Base-by-base conservation (phyloP, 2,888 invertebrate genomes). In the Trissoscelio sp. region DNA sequence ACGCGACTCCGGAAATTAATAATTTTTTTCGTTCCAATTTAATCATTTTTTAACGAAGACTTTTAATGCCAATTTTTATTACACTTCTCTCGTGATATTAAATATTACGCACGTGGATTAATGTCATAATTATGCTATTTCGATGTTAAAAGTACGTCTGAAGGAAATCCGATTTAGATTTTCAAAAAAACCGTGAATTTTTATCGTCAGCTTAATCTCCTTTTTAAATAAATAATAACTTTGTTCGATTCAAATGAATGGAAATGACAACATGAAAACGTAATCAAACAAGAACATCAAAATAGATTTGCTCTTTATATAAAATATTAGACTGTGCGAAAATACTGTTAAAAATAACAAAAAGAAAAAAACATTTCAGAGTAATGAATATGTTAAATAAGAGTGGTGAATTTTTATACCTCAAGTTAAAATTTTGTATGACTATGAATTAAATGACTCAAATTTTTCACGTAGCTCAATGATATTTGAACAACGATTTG, bases 61-160 rank as follows among this genome's bases (percentile, higher is more conserved):
- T 51, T 44, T 55, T 55, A 14, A 37, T 37, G 9, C 3, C 31
- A 37, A 9, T 2, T 44, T 22, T 37, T 24, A 24, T 20, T 62
- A 46, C 31, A 53, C 34, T 20, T 39, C 14, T 39, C 42, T 6
- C 11, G 37, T 20, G 6, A 58, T 39, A 58, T n/a, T 20, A 3
- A 14, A 14, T 48, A 11, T 14, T 11, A 51, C 48, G 34, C 37
- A 51, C 18, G 39, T 22, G 55, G 28, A 75, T 75, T 75, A 75
- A 75, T 67, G 66, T 75, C 75, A 75, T 75, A 58, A 75, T 75
- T 75, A 67, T 75, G 12, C 58, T 20, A 58, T 39, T 48, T 75
- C 22, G 66, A 67, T 58, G 75, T 75, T 58, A 14, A 34, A 14
- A 31, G 46, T 42, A 72, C 31, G 42, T 34, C 11, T 14, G 39